These are phyloP conservation scores for Trichoplusia ni DNA, from an alignment of 1,140 invertebrate species.

Conservation along the genomic window DNA sequence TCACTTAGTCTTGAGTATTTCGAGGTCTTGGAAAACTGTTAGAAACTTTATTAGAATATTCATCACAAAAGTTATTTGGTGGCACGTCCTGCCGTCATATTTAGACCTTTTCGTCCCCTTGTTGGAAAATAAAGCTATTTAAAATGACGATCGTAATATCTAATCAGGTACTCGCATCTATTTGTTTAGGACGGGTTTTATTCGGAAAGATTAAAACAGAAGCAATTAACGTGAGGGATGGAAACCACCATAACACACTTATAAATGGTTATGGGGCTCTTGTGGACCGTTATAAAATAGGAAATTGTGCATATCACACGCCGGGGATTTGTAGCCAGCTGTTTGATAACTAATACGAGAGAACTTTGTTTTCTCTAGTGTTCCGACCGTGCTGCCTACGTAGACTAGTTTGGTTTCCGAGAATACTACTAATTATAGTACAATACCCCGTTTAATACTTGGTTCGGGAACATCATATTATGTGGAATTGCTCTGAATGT, in stretches of 20 bases:
- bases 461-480: too few species aligned
- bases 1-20: too few species aligned
- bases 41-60: too few species aligned
- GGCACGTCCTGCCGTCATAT: background rate
- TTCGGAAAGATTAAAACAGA: constrained; percentile 44
- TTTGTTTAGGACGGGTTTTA: constrained; percentile 50
- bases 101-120: background rate
- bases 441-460: too few species aligned
- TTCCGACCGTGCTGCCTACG: too few species aligned
- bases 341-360: constrained; percentile 1
- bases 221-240: constrained; percentile 45
- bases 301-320: constrained; percentile 19
- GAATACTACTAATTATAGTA: too few species aligned
- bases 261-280: constrained; percentile 5
- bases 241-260: constrained; percentile 22
- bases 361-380: background rate
- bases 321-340: constrained; percentile 6
- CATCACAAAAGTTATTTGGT: too few species aligned
- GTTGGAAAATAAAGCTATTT: constrained; percentile 17
- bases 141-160: constrained; percentile 20
- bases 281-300: constrained; percentile 24
- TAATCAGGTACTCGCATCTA: constrained; percentile 39
- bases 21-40: too few species aligned
- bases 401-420: too few species aligned
- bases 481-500: too few species aligned